Conservation (phyloP, 2,888 invertebrate genomes). For the Stenolophus ochropezus region DNA sequence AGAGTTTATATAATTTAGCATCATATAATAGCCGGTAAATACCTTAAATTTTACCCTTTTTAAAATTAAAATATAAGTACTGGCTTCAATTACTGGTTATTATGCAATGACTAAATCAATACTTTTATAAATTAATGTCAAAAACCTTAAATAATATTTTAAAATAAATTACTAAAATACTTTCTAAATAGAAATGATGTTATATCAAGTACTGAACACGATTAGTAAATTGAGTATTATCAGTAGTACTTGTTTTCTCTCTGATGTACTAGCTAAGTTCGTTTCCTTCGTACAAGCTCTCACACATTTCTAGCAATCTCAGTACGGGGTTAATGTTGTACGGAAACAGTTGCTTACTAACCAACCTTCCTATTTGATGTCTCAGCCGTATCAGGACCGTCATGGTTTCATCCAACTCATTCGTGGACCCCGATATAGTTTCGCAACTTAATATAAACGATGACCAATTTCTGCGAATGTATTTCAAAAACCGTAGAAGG, state of each 20-base stretch:
- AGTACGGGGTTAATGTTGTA: constrained; percentile 93
- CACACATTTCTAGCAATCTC: constrained; percentile 87
- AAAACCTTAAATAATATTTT: constrained; percentile 37
- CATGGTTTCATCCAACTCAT: constrained; percentile 88
- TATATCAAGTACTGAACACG: constrained; percentile 33
- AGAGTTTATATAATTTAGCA: constrained; percentile 4
- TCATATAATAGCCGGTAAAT: constrained; percentile 21
- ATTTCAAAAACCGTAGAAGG: constrained; percentile 88
- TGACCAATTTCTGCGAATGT: constrained; percentile 88
- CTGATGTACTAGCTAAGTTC: constrained; percentile 81
- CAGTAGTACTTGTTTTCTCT: constrained; percentile 22
- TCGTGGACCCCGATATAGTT: constrained; percentile 74
- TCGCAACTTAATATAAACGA: constrained; percentile 88
- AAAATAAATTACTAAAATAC: constrained; percentile 43
- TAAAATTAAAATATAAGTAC: not conserved
- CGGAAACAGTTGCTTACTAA: constrained; percentile 88
- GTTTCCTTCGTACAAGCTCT: constrained; percentile 89
- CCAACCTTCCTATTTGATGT: constrained; percentile 87
- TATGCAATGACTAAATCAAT: constrained; percentile 21
- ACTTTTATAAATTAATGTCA: constrained; percentile 28
- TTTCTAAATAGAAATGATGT: constrained; percentile 30
- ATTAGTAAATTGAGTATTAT: constrained; percentile 47
- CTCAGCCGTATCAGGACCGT: constrained; percentile 86
- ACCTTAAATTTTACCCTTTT: not conserved
- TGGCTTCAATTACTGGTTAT: not conserved